Percentiles rank a stretch among this genome's conserved stretches.
Evolutionary conservation across 2,113 vertebrate genomes (phyloP).

Genomic region (Chaenocephalus aceratus): DNA sequence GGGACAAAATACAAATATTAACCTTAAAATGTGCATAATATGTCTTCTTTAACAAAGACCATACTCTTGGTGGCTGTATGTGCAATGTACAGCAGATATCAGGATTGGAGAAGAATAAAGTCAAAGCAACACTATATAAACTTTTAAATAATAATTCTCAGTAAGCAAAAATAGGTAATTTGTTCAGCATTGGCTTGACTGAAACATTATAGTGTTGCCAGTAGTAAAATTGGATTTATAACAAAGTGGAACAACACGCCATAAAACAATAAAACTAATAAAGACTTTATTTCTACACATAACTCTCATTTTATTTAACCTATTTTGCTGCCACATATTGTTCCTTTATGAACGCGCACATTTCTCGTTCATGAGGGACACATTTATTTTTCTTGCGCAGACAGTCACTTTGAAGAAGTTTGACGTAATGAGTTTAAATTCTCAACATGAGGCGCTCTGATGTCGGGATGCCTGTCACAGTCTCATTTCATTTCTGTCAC

Average conservation of each 20-base stretch:
- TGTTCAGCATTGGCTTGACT: slow-evolving; percentile 11
- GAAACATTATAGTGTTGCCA: not conserved
- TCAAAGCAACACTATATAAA: not conserved
- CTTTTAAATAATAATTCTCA: not conserved
- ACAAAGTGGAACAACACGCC: not conserved
- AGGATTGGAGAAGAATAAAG: not conserved
- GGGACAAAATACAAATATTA: no score
- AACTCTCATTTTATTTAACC: not conserved
- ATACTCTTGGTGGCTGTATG: not conserved
- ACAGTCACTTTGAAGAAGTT: not conserved
- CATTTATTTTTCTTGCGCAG: not conserved
- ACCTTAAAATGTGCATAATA: no score
- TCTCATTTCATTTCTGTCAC: slow-evolving; percentile 23
- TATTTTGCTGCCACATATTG: not conserved
- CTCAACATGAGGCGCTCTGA: slow-evolving; percentile 8
- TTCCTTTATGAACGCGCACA: not conserved
- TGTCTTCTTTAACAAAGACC: not conserved
- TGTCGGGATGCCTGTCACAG: slow-evolving; percentile 23
- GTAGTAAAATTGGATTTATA: slow-evolving; percentile 8
- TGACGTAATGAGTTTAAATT: slow-evolving; percentile 14
- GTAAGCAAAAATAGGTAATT: not conserved
- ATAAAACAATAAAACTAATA: slow-evolving; percentile 16
- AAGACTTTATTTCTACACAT: slow-evolving; percentile 12
- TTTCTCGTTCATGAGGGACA: not conserved
- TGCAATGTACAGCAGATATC: not conserved